Conservation (phyloP, 2,888 invertebrate species). For the Epinotia bilunana region DNA sequence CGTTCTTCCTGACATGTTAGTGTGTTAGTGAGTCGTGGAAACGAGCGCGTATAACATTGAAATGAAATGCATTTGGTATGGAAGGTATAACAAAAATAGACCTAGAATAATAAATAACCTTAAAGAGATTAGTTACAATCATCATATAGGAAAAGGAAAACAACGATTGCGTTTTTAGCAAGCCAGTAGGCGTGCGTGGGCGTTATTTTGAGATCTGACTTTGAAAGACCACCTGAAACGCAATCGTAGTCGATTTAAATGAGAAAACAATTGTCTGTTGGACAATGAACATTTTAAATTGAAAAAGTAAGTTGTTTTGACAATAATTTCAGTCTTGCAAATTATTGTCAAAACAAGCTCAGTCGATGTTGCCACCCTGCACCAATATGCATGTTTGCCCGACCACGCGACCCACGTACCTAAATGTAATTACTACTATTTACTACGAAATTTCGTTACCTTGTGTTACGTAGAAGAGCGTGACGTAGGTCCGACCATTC, state of each 20-base stretch:
- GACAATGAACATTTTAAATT: neutral
- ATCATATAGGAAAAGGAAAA: neutral
- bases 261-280: neutral
- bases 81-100: neutral
- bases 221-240: slow-evolving; percentile 1
- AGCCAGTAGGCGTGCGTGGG: slow-evolving; percentile 7
- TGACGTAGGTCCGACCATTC: slow-evolving; percentile 52
- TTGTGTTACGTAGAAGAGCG: slow-evolving; percentile 55
- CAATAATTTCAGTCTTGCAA: slow-evolving; percentile 13
- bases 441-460: slow-evolving; percentile 37
- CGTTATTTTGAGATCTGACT: neutral
- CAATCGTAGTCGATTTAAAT: neutral
- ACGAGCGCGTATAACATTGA: neutral
- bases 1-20: too few species aligned
- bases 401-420: slow-evolving; percentile 4
- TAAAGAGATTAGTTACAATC: slow-evolving; percentile 10
- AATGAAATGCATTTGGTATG: neutral
- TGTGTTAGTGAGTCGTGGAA: neutral
- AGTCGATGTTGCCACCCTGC: slow-evolving; percentile 7
- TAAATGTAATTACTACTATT: slow-evolving; percentile 19
- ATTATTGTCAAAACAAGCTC: slow-evolving; percentile 7
- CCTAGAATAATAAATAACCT: neutral
- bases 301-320: slow-evolving; percentile 9
- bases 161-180: slow-evolving; percentile 1
- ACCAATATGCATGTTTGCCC: slow-evolving; percentile 22